Evolutionary conservation across 2,888 invertebrate species (phyloP), one percentile per base, ranked within the genome.

Genomic region (Odontomyia ornata): DNA sequence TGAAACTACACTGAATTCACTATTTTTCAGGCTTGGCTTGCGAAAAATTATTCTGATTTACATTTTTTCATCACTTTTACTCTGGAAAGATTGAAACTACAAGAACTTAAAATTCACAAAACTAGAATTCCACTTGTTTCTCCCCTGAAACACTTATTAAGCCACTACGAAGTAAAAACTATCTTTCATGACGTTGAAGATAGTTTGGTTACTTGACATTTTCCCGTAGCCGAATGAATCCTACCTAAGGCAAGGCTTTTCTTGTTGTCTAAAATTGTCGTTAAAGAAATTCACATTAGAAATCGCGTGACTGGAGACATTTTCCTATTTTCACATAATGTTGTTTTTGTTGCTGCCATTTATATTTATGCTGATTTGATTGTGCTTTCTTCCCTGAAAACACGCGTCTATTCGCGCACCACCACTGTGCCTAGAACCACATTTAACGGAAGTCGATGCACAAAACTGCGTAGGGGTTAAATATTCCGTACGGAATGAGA

Each of bases 261-360:
- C 64, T 5, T 36, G 36, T 36, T 36, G 36, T 64, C 15, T 15
- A 60, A n/a, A 28, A 18, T 64, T 30, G 28, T 11, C 5, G 64
- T 18, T 64, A 9, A 36, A 30, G 30, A 30, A 64, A 64, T n/a
- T 64, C 30, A 64, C 28, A 30, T 25, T 18, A 47, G 27, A 47
- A 23, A 47, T 69, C 69, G 69, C 69, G 69, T 69, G 69, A 69
- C 69, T 46, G 21, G 28, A 15, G 64, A 64, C 64, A 64, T 64
- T 64, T 47, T 69, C 7, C 46, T 15, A 23, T 46, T 69, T 69
- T 69, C 47, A 21, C 69, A 23, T 46, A 46, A 47, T 30, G n/a
- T 47, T 47, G 18, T 47, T 25, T 36, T 25, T 60, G 25, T 60
- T 60, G 52, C 15, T 60, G 11, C 21, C 46, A 11, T 21, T 69